Percentiles rank a stretch among this genome's conserved stretches.
These are phyloP conservation scores for Micrastur ruficollis DNA, from an alignment of 2,797 vertebrate genomes.

Conservation along the genomic window DNA sequence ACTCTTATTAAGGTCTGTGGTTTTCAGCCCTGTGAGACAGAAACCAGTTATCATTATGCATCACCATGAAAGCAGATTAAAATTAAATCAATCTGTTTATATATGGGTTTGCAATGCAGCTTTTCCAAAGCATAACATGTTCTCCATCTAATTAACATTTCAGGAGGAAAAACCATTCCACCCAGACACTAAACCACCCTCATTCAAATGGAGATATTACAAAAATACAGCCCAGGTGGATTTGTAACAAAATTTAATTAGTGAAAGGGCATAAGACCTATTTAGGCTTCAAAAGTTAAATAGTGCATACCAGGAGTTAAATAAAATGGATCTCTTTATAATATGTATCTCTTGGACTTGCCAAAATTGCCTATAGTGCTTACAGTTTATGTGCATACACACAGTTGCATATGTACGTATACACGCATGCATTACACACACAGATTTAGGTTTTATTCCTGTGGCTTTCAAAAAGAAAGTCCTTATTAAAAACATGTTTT, in stretches of 20 bases:
- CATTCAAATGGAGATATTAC: constrained; percentile 54
- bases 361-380: not conserved
- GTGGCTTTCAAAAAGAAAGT: not conserved
- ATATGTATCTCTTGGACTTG: not conserved
- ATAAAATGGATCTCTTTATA: not conserved
- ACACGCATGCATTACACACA: not conserved
- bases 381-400: not conserved
- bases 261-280: constrained; percentile 26
- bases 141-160: constrained; percentile 73
- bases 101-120: constrained; percentile 59
- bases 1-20: constrained; percentile 70
- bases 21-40: constrained; percentile 68
- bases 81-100: constrained; percentile 81
- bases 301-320: not conserved
- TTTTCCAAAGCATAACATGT: constrained; percentile 50
- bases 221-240: constrained; percentile 52
- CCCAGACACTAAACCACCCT: not conserved
- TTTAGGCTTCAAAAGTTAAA: not conserved
- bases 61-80: constrained; percentile 75
- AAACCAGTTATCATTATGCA: constrained; percentile 73
- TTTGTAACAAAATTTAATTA: constrained; percentile 69
- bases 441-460: not conserved
- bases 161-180: constrained; percentile 53
- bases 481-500: not conserved
- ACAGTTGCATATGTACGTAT: not conserved